Evolutionary conservation across 2,888 invertebrate genomes (phyloP).

Genomic region (Villa cingulata): DNA sequence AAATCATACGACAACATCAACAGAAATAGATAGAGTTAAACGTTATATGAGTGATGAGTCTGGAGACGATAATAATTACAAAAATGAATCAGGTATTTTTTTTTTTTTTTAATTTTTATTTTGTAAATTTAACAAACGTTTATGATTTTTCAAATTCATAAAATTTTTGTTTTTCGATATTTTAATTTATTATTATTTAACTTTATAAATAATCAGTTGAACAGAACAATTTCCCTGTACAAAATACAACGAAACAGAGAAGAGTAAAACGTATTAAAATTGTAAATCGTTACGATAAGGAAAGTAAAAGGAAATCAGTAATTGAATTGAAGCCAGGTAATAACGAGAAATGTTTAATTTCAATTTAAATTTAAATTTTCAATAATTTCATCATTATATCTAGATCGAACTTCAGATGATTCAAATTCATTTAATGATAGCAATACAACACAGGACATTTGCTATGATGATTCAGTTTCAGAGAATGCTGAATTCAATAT

Average conservation of each 20-base stretch:
- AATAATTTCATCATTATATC: constrained; percentile 17
- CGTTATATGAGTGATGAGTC: no score
- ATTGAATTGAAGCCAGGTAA: constrained; percentile 15
- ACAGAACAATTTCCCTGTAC: no score
- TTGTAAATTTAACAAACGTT: no score
- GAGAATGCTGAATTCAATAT: constrained; percentile 16
- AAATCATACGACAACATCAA: no score
- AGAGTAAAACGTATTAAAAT: constrained; percentile 17
- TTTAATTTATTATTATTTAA: no score
- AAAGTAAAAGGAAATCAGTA: constrained; percentile 6
- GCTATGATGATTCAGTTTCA: constrained; percentile 9
- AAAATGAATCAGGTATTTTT: no score
- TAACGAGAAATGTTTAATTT: constrained; percentile 20
- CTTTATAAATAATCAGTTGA: no score
- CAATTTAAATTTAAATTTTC: constrained; percentile 27
- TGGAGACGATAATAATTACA: no score
- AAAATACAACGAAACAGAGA: constrained; percentile 27
- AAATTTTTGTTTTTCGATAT: no score
- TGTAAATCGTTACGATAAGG: constrained; percentile 20
- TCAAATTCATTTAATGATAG: not conserved
- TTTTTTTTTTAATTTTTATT: no score
- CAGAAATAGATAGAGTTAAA: no score
- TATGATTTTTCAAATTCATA: no score
- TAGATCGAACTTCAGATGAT: constrained; percentile 13
- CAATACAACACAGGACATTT: not conserved